Percentiles rank a stretch among this genome's conserved stretches.
These are phyloP conservation scores for Acanthurus leucopareius DNA, from an alignment of 2,797 vertebrate species.

Conservation along the genomic window DNA sequence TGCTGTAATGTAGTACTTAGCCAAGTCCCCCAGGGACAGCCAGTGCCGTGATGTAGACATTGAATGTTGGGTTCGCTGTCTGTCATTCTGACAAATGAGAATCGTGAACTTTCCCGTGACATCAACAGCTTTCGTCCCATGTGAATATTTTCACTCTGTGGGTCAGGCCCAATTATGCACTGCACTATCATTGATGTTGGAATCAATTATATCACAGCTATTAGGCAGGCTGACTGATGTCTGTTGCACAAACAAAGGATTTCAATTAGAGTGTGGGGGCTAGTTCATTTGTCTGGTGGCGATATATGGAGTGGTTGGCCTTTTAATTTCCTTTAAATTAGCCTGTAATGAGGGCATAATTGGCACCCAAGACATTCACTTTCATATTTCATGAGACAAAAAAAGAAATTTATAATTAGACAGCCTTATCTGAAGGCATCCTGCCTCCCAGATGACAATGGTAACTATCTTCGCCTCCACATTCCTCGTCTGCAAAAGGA, in stretches of 20 bases:
- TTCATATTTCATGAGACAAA: constrained; percentile 81
- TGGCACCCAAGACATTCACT: constrained; percentile 76
- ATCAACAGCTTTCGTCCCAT: constrained; percentile 74
- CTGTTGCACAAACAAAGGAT: constrained; percentile 84
- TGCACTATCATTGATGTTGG: constrained; percentile 78
- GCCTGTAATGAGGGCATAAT: constrained; percentile 83
- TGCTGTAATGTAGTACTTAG: constrained; percentile 74
- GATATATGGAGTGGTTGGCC: constrained; percentile 80
- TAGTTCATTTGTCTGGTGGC: constrained; percentile 81
- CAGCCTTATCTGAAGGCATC: constrained; percentile 80
- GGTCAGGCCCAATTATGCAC: constrained; percentile 82
- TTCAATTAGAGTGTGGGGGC: constrained; percentile 80
- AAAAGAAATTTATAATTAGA: constrained; percentile 82
- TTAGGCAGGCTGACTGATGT: constrained; percentile 83
- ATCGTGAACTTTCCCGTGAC: constrained; percentile 74
- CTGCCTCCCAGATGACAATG: constrained; percentile 80
- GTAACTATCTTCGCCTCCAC: constrained; percentile 64
- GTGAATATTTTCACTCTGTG: constrained; percentile 70
- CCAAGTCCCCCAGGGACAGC: constrained; percentile 56
- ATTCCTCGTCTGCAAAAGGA: constrained; percentile 66
- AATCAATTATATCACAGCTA: constrained; percentile 85
- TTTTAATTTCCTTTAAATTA: constrained; percentile 86
- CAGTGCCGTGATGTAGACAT: constrained; percentile 53
- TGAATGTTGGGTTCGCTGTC: constrained; percentile 56
- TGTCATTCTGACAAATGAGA: constrained; percentile 77